Evolutionary conservation across 2,113 vertebrate genomes (phyloP), one percentile per base, ranked within the genome.

Genomic region (Antechinus flavipes): DNA sequence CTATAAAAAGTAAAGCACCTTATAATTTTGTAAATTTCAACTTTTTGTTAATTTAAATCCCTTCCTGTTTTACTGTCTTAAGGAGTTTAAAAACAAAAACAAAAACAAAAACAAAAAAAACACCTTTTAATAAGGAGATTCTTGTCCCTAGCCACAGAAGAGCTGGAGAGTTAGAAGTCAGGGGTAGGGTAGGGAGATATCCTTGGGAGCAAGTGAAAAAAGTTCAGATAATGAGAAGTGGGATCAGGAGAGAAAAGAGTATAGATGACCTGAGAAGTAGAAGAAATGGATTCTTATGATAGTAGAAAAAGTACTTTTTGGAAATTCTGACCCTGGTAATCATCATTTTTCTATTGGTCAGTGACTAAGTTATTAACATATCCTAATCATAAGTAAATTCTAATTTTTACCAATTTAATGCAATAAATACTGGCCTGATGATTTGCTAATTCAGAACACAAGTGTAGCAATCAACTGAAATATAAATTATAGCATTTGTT

Each of bases 371-470:
- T 55, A 96, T 90, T 53, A 95, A 55, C 89, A 93, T 94, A 55
- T 49, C 16, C 22, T 96, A 96, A 96, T 96, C 93, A 93, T 94
- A 56, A 90, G 56, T 56, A 96, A 97, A 97, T 97, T 42, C 92
- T 55, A 94, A 76, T 54, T 91, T 96, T 96, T 96, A 96, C 42
- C 47, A 93, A 55, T 97, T 97, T 92, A 96, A 11, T 22, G 23
- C 35, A 55, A 46, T 50, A 93, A 94, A 97, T 94, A 93, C 76
- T 94, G 97, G 91, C 8, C 30, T 95, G 96, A 97, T 76, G 46
- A 35, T 95, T 95, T 92, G 95, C 91, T 93, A 96, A 94, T 96
- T 94, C 14, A 89, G 26, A 91, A 90, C 0, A 2, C 22, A 42
- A 93, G 27, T 56, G 89, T 90, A 89, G 95, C 35, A 97, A 94